Base-by-base conservation (phyloP, 2,888 invertebrate species). In the Leptinotarsa juncta region DNA sequence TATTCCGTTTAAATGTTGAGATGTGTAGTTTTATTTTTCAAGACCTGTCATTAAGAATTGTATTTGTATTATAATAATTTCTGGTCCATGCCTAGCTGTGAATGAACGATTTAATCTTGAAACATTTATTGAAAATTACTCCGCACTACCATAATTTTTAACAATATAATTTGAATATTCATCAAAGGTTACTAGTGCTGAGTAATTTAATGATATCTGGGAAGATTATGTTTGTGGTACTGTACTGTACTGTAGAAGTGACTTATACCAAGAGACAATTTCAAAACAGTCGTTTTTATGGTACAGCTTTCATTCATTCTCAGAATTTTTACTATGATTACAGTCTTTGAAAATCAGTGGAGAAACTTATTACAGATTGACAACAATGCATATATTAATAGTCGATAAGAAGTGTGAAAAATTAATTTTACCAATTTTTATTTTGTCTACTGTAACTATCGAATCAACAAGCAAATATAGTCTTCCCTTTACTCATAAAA, bases 1-100 rank as follows among this genome's bases (percentile, higher is more conserved):
- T 78, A 68, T 74, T 65, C 50, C 71, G 67, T 71, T 72, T 67
- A 66, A 72, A 72, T 72, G 77, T 77, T 77, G 75, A 60, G 73
- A 73, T 60, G 74, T 78, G 78, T 77, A 78, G 73, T 60, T 77
- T 79, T 77, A 78, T 77, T 77, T 75, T 75, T 71, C 80, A 84
- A 78, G 77, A 80, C 77, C 77, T 81, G 75, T 71, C 77, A 79
- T 80, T 83, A 83, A 85, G 84, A 83, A 82, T 80, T 82, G 82
- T 82, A 80, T 81, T 79, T 79, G 78, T 80, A 81, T 77, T 80
- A 77, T 73, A 79, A 77, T 48, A 57, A 69, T 69, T 57, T 55
- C 78, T 80, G 81, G 83, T 83, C 84, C 82, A 77, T 80, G 79
- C 81, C 83, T 79, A 79, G 82, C 80, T 81, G 73, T 82, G 83